Base-by-base conservation (phyloP, 2,797 vertebrate species). In the Iguana delicatissima region DNA sequence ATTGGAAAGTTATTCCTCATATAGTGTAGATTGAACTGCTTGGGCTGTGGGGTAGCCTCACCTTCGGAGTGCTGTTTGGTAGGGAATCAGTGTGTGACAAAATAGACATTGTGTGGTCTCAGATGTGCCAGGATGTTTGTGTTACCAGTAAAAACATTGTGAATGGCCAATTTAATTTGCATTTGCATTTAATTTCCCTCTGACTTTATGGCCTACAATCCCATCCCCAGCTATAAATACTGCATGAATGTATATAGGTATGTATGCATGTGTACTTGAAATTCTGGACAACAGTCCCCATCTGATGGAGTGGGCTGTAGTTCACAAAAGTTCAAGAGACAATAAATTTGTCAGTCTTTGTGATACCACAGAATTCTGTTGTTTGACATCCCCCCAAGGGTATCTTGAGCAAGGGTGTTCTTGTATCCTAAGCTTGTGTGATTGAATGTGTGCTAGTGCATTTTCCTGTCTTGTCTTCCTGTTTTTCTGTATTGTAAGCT, bases 401-500 rank as follows among this genome's bases (percentile, higher is more conserved):
- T 64, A 3, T 10, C 35, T 20, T 46, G 35, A n/a, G 18, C n/a
- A 80, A 79, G 46, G 29, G 32, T 29, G 13, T 50, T 35, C 46
- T 46, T 79, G 62, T 42, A 8, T 72, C 12, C 6, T 67, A 24
- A 20, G 86, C 86, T 62, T 72, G 90, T 79, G 80, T 24, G 35
- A 42, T 35, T 62, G 32, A 24, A 24, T 81, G 85, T 89, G 86
- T 82, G n/a, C 86, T 86, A 86, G 84, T 80, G 89, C 57, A 26
- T 84, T 64, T 79, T 35, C 50, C 26, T 91, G 80, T 84, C 9
- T 77, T 90, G 76, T 79, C 24, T 86, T 16, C 26, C 76, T 77
- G 77, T 86, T 91, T 86, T 88, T 85, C 64, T 64, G 86, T 64
- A 91, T 91, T 73, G 81, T 87, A 81, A 57, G 84, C 91, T 94